A percentile compares a stretch with the other conserved stretches of the same genome.
Conservation (phyloP, 2,113 vertebrate species). For the Irena cyanogastra region DNA sequence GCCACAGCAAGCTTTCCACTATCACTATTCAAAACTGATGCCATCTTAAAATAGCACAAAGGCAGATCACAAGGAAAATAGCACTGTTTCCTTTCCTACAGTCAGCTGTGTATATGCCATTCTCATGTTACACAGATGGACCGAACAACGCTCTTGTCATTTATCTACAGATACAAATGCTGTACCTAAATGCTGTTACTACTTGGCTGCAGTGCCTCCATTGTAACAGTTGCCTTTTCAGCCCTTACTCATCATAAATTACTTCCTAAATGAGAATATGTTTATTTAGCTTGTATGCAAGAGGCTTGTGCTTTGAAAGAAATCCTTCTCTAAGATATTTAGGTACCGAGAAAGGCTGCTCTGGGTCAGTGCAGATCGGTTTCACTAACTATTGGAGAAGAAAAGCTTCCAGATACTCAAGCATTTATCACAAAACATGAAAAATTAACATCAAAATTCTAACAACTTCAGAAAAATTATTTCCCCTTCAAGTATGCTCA, state of each 20-base stretch:
- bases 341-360: background rate
- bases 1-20: background rate
- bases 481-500: background rate
- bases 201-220: background rate
- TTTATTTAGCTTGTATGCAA: background rate
- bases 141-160: background rate
- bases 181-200: background rate
- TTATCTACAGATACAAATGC: background rate
- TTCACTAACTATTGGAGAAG: background rate
- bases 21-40: background rate
- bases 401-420: background rate
- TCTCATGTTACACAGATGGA: background rate
- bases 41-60: constrained; percentile 21
- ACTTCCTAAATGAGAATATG: background rate
- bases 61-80: background rate
- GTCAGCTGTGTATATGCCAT: background rate
- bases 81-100: background rate
- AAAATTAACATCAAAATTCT: background rate
- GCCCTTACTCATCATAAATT: background rate
- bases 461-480: background rate
- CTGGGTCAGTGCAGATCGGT: background rate
- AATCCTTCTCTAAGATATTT: background rate
- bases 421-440: background rate
- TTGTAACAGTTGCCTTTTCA: background rate
- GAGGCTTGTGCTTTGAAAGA: background rate